Percentiles rank a stretch among this genome's conserved stretches.
Evolutionary conservation across 92 coral and sea anemone species (phyloP).

Genomic region (Epizoanthus stellaris): DNA sequence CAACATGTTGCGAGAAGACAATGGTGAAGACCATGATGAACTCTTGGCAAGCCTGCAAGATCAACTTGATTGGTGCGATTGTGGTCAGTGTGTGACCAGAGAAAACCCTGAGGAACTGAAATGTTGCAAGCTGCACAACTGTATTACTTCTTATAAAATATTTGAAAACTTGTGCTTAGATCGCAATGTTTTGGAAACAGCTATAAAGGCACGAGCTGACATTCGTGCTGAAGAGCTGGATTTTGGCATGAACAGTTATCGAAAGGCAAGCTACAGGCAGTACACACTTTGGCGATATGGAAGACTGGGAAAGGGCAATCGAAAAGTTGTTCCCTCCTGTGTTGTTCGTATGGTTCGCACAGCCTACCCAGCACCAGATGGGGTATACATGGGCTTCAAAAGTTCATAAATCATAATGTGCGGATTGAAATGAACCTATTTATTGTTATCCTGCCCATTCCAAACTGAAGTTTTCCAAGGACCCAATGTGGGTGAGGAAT

Average conservation of each 20-base stretch:
- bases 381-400: constrained; percentile 49
- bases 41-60: background rate
- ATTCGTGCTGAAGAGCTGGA: constrained; percentile 42
- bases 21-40: background rate
- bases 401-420: background rate
- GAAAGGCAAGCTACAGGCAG: background rate
- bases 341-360: constrained; percentile 38
- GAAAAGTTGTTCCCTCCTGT: constrained; percentile 46
- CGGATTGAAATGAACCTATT: no score
- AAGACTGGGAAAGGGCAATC: constrained; percentile 56
- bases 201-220: constrained; percentile 32
- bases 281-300: constrained; percentile 44
- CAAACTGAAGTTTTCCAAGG: no score
- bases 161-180: constrained; percentile 32
- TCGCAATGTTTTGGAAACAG: constrained; percentile 40
- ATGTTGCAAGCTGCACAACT: background rate
- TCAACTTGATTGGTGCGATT: background rate
- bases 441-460: no score
- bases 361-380: constrained; percentile 45
- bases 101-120: constrained; percentile 5
- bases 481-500: no score
- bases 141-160: background rate
- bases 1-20: background rate
- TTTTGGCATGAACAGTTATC: constrained; percentile 26
- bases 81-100: background rate